Evolutionary conservation across 2,888 invertebrate genomes (phyloP), one percentile per base, ranked within the genome.

Genomic region (Melanchra persicariae): DNA sequence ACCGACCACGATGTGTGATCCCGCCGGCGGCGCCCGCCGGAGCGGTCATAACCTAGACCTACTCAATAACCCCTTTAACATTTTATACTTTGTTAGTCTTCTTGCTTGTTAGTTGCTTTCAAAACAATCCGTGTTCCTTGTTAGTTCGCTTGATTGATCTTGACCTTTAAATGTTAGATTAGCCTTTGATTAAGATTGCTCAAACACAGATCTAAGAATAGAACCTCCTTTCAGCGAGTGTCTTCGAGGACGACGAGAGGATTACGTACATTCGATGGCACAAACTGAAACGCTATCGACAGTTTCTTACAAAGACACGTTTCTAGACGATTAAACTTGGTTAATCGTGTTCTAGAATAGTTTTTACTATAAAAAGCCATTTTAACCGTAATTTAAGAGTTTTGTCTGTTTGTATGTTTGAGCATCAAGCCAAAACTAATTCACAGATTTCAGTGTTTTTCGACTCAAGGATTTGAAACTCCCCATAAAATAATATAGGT

Each of bases 121-220:
- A 43, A 49, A 49, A 70, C 70, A 55, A 59, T 55, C 59, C 70
- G 26, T 19, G 43, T 45, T 43, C 17, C 55, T 72, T 26, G 49
- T 57, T 49, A 51, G 37, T 74, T 60, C 40, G 52, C 52, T 69
- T 54, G 57, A 80, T 65, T 80, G 64, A 63, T 64, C 55, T 60
- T 77, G 61, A 77, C 69, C 81, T 77, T 77, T 80, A 61, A 75
- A 61, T 61, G 52, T 63, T 51, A 78, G 65, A 74, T 79, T 66
- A 66, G 49, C 55, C 58, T 74, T 77, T 64, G 76, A 77, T 60
- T 60, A 80, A 69, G 60, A 60, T 55, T 64, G 55, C 51, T 75
- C 63, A 75, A 69, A 61, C 62, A 61, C 43, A 59, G 63, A 17
- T 54, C 81, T 80, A 68, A 52, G 52, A 77, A 80, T 68, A 80